A percentile compares a stretch with the other conserved stretches of the same genome.
These are phyloP conservation scores for Caenorhabditis sulstoni DNA, from an alignment of 2,888 invertebrate genomes.

Conservation along the genomic window DNA sequence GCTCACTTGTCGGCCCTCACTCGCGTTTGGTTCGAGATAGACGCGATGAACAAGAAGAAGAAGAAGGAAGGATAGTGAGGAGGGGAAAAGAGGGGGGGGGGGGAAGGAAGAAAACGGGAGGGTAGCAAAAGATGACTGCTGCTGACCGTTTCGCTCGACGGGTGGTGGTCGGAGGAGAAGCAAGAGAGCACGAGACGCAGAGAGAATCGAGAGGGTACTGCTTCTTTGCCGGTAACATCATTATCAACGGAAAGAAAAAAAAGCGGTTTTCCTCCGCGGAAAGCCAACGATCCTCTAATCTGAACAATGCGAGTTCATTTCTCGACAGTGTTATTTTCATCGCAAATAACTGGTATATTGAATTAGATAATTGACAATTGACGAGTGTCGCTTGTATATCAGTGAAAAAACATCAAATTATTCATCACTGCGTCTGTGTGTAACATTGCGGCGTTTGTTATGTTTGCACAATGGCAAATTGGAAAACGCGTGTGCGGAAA, in stretches of 20 bases:
- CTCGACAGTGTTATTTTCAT: neutral
- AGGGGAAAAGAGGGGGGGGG: conserved; percentile 13
- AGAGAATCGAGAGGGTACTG: conserved; percentile 15
- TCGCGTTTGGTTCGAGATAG: conserved; percentile 54
- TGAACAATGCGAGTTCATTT: too few species aligned
- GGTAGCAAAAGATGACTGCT: conserved; percentile 58
- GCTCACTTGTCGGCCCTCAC: conserved; percentile 43
- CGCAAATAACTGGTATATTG: neutral
- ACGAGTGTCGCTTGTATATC: neutral
- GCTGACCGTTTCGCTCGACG: conserved; percentile 49
- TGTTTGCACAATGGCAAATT: conserved; percentile 46
- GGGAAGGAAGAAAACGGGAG: conserved; percentile 30
- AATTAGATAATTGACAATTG: conserved; percentile 3
- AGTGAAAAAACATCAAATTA: neutral
- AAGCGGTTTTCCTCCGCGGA: too few species aligned
- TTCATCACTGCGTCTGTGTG: conserved; percentile 13
- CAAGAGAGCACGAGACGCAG: conserved; percentile 44
- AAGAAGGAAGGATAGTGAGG: conserved; percentile 29
- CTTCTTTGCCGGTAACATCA: neutral
- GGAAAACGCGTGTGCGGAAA: neutral
- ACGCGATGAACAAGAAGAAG: conserved; percentile 50
- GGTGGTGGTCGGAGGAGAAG: conserved; percentile 26
- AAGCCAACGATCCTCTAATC: too few species aligned
- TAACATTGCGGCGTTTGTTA: conserved; percentile 20
- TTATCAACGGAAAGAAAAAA: neutral